phyloP scores from a whole-genome alignment of 2,797 vertebrate species.

The Oreortyx pictus region DNA sequence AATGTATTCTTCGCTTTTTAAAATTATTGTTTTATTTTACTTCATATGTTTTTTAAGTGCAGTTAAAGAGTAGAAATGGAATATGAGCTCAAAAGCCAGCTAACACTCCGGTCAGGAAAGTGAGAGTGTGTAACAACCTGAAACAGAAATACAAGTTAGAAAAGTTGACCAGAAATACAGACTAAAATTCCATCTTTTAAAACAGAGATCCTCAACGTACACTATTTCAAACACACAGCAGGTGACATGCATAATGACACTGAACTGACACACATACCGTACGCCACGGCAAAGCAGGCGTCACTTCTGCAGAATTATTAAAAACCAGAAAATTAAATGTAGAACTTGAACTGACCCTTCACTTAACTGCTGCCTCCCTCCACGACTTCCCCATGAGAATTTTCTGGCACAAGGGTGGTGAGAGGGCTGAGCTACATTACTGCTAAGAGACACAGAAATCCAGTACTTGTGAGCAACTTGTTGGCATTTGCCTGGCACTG shows the following conservation, averaged over 20 bases:
- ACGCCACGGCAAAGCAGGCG: background rate
- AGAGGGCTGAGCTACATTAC: slow-evolving; percentile 32
- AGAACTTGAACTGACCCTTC: slow-evolving; percentile 33
- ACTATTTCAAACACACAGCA: background rate
- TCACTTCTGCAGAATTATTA: background rate
- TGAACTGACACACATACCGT: background rate
- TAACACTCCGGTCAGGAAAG: background rate
- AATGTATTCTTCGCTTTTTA: background rate
- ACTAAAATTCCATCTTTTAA: background rate
- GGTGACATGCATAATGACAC: background rate
- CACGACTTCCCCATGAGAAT: slow-evolving; percentile 41
- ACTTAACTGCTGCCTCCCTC: slow-evolving; percentile 52
- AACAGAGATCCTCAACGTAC: background rate
- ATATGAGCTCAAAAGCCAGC: background rate
- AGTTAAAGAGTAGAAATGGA: background rate
- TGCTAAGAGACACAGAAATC: slow-evolving; percentile 50
- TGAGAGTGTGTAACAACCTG: background rate
- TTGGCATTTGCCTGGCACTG: background rate
- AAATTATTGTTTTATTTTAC: too few species aligned
- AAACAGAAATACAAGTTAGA: background rate
- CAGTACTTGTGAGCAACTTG: slow-evolving; percentile 16
- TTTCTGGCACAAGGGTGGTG: slow-evolving; percentile 43
- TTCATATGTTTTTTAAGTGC: background rate
- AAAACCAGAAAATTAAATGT: slow-evolving; percentile 14
- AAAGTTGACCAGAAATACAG: background rate